Conservation (phyloP, 2,888 invertebrate species). For the Tridacna gigas region DNA sequence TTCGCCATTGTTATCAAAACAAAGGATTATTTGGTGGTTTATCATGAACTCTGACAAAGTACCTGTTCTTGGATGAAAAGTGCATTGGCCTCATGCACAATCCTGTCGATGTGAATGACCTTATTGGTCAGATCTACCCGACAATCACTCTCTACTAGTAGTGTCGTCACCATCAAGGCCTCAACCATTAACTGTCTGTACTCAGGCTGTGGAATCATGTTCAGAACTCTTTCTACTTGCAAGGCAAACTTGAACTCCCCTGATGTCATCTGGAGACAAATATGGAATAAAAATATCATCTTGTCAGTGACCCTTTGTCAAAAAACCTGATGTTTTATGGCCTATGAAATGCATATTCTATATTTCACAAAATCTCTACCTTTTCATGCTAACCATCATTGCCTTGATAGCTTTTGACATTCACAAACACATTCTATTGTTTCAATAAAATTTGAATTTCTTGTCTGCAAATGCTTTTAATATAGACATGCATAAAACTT, state of each 20-base stretch:
- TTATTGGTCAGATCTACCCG: conserved; percentile 71
- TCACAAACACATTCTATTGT: too few species aligned
- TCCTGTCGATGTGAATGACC: conserved; percentile 90
- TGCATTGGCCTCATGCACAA: conserved; percentile 97
- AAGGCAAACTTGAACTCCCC: conserved; percentile 99
- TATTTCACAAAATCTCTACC: too few species aligned
- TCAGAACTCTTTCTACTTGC: conserved; percentile 98
- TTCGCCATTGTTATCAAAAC: too few species aligned
- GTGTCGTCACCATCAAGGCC: conserved; percentile 97
- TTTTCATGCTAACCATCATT: too few species aligned
- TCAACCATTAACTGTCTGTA: conserved; percentile 98
- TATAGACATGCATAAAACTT: too few species aligned
- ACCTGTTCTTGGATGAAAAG: conserved; percentile 98
- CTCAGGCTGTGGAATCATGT: conserved; percentile 98
- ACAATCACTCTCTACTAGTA: conserved; percentile 87
- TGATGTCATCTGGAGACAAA: conserved; percentile 92
- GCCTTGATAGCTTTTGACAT: too few species aligned
- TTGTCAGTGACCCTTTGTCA: too few species aligned
- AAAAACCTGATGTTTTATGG: too few species aligned
- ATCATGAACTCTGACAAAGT: conserved; percentile 33
- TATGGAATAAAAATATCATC: too few species aligned
- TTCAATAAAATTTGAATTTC: too few species aligned
- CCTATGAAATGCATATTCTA: too few species aligned
- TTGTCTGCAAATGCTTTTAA: too few species aligned
- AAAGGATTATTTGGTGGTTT: background rate